Base-by-base conservation (phyloP, 2,888 invertebrate species). In the Brachycybe producta region DNA sequence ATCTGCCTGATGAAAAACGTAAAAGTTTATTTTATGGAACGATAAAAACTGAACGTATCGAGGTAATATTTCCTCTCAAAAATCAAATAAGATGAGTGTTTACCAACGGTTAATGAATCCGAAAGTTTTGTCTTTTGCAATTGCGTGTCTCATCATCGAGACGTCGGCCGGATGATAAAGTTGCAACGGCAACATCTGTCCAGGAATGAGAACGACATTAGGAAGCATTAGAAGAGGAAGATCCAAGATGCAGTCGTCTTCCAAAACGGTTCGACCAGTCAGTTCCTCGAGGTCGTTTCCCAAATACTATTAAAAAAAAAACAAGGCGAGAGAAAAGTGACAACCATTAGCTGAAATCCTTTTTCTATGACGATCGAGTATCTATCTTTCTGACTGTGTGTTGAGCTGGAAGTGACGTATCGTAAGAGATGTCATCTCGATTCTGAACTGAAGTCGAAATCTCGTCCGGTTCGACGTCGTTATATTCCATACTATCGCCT, bases 131-230 rank as follows among this genome's bases (percentile, higher is more conserved):
- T 78, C 74, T 32, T 70, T 71, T 35, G 71, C 64, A 27, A 80
- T 73, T 54, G 75, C 74, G 23, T 70, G 67, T 46, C 72, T 67
- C 54, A 82, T 67, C 70, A 79, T 74, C 34, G 74, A 69, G 13
- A 76, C 72, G 40, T 73, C 72, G 24, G 70, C 64, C 28, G 72
- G 66, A 51, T 75, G 67, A 53, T 69, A 70, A 3, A 78, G 70
- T 36, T 80, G 77, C 55, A 87, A 72, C 0, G 86, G 86, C 23
- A 87, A 66, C 1, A 79, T 82, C 66, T 85, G 84, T 1, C 84
- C 84, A 5, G 87, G 86, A 56, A 84, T 79, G 15, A 78, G 65
- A 24, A 84, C 74, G 44, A 84, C 68, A 41, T 76, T 71, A 36
- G 75, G 72, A 52, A 77, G 71, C 40, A 73, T 65, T 30, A 80